Evolutionary conservation across 2,797 vertebrate species (phyloP).

Genomic region (Iguana delicatissima): DNA sequence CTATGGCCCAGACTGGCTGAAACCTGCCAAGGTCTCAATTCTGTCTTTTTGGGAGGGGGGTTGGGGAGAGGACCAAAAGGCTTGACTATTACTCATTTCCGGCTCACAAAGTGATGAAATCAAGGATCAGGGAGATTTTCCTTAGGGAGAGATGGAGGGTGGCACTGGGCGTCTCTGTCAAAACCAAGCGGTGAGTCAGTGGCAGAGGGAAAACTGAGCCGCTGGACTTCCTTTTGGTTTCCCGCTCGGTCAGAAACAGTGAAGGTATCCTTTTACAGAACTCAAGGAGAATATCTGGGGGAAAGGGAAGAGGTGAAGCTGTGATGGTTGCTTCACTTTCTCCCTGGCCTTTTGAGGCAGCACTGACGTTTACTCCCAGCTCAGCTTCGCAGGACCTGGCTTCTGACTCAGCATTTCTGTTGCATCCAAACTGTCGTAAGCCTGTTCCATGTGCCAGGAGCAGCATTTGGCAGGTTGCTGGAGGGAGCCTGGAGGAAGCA

Average conservation of each 20-base stretch:
- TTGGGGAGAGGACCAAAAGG: no score
- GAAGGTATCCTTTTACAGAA: neutral
- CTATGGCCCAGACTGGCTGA: neutral
- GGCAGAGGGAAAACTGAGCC: neutral
- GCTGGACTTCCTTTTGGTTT: neutral
- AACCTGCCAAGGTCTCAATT: neutral
- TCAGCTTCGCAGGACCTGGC: fast-evolving
- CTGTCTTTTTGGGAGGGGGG: no score
- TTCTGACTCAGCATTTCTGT: conserved; percentile 61
- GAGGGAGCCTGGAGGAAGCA: conserved; percentile 48
- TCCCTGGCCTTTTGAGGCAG: neutral
- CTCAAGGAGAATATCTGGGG: neutral
- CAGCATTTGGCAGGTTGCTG: conserved; percentile 22
- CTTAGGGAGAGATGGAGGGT: fast-evolving
- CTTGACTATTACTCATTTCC: neutral
- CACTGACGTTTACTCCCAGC: no score
- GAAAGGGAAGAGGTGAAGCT: neutral
- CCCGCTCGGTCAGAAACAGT: neutral
- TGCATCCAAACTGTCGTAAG: conserved; percentile 52
- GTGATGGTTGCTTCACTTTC: neutral
- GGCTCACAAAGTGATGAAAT: neutral
- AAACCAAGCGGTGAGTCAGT: conserved; percentile 27
- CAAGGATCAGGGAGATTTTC: conserved; percentile 20
- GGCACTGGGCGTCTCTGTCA: neutral
- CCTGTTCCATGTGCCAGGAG: conserved; percentile 55